Percentiles rank a stretch among this genome's conserved stretches.
Evolutionary conservation across 1,140 invertebrate genomes (phyloP).

Genomic region (Achroia grisella): DNA sequence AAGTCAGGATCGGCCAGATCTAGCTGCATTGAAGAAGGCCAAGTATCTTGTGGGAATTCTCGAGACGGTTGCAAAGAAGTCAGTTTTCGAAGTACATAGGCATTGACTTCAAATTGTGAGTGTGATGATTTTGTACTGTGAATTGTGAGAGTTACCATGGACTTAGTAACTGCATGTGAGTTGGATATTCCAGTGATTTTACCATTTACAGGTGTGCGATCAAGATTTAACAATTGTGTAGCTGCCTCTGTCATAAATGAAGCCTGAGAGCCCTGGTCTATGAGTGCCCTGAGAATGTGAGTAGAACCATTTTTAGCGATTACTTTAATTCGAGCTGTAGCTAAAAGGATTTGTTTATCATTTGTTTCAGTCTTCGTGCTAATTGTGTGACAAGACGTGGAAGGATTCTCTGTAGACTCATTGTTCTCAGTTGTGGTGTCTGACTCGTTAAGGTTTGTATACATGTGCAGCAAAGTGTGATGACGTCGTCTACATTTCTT

Average conservation of each 20-base stretch:
- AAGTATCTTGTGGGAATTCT: not conserved
- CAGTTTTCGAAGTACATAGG: not conserved
- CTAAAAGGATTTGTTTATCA: constrained; percentile 7
- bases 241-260: constrained; percentile 13
- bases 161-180: constrained; percentile 12
- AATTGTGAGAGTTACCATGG: constrained; percentile 10
- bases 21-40: too few species aligned
- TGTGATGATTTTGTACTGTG: constrained; percentile 1
- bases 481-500: constrained; percentile 5
- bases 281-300: constrained; percentile 7
- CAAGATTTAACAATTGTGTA: constrained; percentile 9
- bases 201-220: constrained; percentile 9
- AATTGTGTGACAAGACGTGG: not conserved
- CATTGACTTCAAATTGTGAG: not conserved
- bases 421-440: not conserved
- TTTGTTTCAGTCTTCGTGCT: constrained; percentile 5
- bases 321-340: constrained; percentile 11
- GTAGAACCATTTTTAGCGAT: constrained; percentile 3
- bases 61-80: not conserved
- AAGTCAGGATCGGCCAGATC: constrained; percentile 14
- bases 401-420: not conserved
- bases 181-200: constrained; percentile 19
- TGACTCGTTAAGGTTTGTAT: not conserved
- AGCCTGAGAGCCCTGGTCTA: too few species aligned
- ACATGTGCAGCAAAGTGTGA: constrained; percentile 8